These are phyloP conservation scores for Dromaius novaehollandiae DNA, from an alignment of 2,113 vertebrate species.

Conservation along the genomic window DNA sequence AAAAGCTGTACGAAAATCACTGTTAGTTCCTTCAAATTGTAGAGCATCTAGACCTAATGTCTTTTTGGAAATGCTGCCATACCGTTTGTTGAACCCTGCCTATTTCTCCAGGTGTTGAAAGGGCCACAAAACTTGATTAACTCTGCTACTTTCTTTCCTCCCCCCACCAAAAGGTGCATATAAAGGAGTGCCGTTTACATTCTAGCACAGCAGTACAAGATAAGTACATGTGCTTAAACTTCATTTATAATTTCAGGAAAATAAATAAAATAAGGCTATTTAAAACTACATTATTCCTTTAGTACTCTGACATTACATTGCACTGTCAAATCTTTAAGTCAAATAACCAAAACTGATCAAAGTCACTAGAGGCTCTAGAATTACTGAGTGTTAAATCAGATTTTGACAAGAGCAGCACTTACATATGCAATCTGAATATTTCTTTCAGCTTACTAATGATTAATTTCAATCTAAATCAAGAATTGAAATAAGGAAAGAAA, in stretches of 20 bases:
- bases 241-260: rapidly evolving
- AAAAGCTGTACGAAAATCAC: not conserved
- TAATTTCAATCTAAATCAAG: not conserved
- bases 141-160: not conserved
- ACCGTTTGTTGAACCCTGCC: not conserved
- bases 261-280: not conserved
- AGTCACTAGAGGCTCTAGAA: not conserved
- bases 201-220: not conserved
- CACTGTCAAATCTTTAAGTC: not conserved
- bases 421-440: not conserved
- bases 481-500: not conserved
- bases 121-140: not conserved
- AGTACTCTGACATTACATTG: not conserved
- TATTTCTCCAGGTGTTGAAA: not conserved
- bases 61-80: not conserved
- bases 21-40: not conserved
- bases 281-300: not conserved
- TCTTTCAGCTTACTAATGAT: not conserved
- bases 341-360: not conserved
- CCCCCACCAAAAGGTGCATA: rapidly evolving
- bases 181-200: not conserved
- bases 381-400: not conserved
- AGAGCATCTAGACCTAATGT: not conserved
- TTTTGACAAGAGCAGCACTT: not conserved
- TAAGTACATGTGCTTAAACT: not conserved